A percentile compares a stretch with the other conserved stretches of the same genome.
Evolutionary conservation across 1,140 invertebrate genomes (phyloP).

Genomic region (Temnothorax curvispinosus): DNA sequence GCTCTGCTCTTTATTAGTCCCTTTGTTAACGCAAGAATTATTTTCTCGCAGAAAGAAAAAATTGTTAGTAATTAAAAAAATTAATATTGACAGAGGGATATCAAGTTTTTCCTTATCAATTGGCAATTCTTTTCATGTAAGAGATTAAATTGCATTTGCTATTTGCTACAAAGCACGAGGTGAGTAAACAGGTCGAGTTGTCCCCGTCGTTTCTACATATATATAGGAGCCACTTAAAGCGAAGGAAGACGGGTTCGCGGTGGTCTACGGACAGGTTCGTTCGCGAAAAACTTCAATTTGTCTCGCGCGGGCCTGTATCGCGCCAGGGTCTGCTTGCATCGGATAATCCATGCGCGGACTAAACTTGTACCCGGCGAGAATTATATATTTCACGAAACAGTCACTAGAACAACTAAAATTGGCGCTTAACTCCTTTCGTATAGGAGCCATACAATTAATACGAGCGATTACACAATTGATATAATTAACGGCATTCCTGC

Average conservation of each 20-base stretch:
- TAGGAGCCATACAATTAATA: slow-evolving; percentile 64
- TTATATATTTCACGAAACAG: background rate
- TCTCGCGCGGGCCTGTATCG: slow-evolving; percentile 64
- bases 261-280: slow-evolving; percentile 68
- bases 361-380: background rate
- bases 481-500: slow-evolving; percentile 72
- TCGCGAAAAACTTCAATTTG: slow-evolving; percentile 79
- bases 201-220: slow-evolving; percentile 1
- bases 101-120: background rate
- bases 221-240: slow-evolving; percentile 50
- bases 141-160: background rate
- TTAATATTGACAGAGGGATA: background rate
- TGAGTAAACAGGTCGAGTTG: slow-evolving; percentile 33
- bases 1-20: background rate
- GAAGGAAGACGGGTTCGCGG: slow-evolving; percentile 75
- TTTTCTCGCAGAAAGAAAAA: background rate
- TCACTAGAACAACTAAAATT: background rate
- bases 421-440: slow-evolving; percentile 29
- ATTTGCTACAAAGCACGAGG: slow-evolving; percentile 17
- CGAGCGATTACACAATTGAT: slow-evolving; percentile 71
- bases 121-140: background rate
- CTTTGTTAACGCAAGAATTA: background rate
- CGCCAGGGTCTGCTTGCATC: slow-evolving; percentile 26
- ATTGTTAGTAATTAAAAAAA: background rate
- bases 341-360: slow-evolving; percentile 27